Conservation (phyloP, 2,888 invertebrate genomes). For the Philereme vetulata region DNA sequence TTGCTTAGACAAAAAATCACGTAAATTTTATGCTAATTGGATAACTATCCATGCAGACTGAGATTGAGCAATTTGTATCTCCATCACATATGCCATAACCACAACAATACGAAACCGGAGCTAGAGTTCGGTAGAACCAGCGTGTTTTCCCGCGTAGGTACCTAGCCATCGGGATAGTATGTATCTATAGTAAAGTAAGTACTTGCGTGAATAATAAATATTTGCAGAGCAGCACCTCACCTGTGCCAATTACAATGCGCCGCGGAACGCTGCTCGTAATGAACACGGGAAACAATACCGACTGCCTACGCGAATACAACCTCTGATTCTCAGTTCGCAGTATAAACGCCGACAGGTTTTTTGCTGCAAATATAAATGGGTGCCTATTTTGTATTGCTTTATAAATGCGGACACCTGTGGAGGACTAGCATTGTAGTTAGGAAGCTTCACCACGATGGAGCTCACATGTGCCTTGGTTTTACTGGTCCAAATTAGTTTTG, state of each 20-base stretch:
- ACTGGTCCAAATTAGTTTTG: constrained; percentile 54
- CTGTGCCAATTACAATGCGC: constrained; percentile 49
- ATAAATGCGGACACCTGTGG: constrained; percentile 68
- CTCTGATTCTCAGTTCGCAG: constrained; percentile 72
- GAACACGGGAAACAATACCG: constrained; percentile 61
- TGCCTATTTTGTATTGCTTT: constrained; percentile 78
- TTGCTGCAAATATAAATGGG: constrained; percentile 65
- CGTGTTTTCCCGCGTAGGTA: constrained; percentile 52
- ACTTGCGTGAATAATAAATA: constrained; percentile 53
- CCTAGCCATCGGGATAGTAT: constrained; percentile 35
- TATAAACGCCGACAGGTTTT: constrained; percentile 74
- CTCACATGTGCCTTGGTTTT: constrained; percentile 64
- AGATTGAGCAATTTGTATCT: constrained; percentile 38
- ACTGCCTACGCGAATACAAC: constrained; percentile 64
- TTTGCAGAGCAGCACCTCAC: constrained; percentile 40
- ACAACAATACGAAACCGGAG: constrained; percentile 43
- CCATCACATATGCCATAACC: constrained; percentile 37
- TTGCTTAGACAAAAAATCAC: constrained; percentile 22
- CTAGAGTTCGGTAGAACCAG: constrained; percentile 40
- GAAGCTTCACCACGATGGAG: constrained; percentile 76
- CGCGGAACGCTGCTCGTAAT: constrained; percentile 48
- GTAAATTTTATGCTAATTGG: constrained; percentile 22
- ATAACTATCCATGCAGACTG: constrained; percentile 29
- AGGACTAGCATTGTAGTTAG: constrained; percentile 69
- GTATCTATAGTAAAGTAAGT: constrained; percentile 17